A percentile compares a stretch with the other conserved stretches of the same genome.
These are phyloP conservation scores for Pogonomyrmex californicus DNA, from an alignment of 1,140 invertebrate species.

Conservation along the genomic window DNA sequence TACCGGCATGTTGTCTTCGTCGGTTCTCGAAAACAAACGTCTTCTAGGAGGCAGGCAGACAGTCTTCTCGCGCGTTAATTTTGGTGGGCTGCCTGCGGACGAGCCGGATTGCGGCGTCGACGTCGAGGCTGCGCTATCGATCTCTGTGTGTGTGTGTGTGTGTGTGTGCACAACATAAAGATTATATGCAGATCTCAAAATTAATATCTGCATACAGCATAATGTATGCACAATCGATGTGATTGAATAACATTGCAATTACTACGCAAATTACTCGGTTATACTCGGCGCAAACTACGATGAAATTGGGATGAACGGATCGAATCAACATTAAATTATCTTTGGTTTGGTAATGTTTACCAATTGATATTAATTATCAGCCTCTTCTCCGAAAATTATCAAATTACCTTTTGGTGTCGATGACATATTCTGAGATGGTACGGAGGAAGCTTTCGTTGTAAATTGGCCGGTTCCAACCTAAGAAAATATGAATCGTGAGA, in stretches of 20 bases:
- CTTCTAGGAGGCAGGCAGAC: conserved; percentile 83
- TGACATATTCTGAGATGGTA: conserved; percentile 75
- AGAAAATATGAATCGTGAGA: conserved; percentile 20
- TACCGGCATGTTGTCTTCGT: conserved; percentile 84
- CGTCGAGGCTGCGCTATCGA: conserved; percentile 81
- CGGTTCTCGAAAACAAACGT: conserved; percentile 86
- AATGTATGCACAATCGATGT: not conserved
- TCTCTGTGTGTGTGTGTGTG: conserved; percentile 65
- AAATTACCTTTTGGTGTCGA: conserved; percentile 80
- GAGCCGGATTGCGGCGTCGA: conserved; percentile 82
- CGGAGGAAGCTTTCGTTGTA: conserved; percentile 73
- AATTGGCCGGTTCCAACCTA: conserved; percentile 82
- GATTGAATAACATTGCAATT: not conserved
- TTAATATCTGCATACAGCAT: not conserved
- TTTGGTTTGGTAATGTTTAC: not conserved
- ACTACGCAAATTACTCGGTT: not conserved
- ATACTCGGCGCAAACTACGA: not conserved
- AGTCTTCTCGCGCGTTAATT: conserved; percentile 85
- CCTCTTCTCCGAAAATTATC: not conserved
- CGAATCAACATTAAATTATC: not conserved
- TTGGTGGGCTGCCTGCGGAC: conserved; percentile 86
- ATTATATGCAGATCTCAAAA: conserved; percentile 3
- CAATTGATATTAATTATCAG: not conserved
- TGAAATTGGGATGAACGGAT: not conserved
- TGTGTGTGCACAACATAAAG: conserved; percentile 8